Conservation (phyloP, 2,888 invertebrate species). For the Nymphalis polychloros region DNA sequence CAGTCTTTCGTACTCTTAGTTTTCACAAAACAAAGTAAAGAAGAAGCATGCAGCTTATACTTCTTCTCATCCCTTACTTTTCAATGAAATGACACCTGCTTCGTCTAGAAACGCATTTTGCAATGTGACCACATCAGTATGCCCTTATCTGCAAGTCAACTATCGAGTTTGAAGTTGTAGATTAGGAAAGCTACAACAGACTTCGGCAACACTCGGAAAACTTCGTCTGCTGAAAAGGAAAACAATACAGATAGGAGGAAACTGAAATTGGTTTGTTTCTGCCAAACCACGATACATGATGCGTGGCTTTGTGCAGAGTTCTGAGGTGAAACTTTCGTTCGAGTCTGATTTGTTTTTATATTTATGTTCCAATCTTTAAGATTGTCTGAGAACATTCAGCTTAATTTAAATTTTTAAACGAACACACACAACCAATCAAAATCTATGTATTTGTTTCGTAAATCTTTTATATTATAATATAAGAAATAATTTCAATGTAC, state of each 20-base stretch:
- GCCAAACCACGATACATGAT: constrained; percentile 19
- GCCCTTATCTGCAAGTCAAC: constrained; percentile 8
- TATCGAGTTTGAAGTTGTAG: constrained; percentile 43
- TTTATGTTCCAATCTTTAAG: not conserved
- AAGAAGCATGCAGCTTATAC: no score
- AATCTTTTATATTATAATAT: no score
- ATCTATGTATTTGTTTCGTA: no score
- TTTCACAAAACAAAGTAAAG: no score
- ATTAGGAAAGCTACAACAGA: constrained; percentile 50
- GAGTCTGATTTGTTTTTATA: constrained; percentile 16
- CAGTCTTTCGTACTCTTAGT: no score
- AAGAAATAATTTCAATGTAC: no score
- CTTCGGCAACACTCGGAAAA: constrained; percentile 46
- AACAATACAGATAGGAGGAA: constrained; percentile 30
- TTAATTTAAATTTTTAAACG: not conserved
- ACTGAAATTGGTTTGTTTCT: constrained; percentile 30
- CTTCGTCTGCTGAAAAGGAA: constrained; percentile 31
- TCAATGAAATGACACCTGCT: no score
- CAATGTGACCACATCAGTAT: constrained; percentile 1
- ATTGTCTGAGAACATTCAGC: not conserved
- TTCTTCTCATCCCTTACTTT: no score
- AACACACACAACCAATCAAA: not conserved
- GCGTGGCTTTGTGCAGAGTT: constrained; percentile 9
- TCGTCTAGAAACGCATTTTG: not conserved
- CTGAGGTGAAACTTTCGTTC: constrained; percentile 5